phyloP scores from a whole-genome alignment of 2,888 invertebrate genomes.

The Tipula vernalis region DNA sequence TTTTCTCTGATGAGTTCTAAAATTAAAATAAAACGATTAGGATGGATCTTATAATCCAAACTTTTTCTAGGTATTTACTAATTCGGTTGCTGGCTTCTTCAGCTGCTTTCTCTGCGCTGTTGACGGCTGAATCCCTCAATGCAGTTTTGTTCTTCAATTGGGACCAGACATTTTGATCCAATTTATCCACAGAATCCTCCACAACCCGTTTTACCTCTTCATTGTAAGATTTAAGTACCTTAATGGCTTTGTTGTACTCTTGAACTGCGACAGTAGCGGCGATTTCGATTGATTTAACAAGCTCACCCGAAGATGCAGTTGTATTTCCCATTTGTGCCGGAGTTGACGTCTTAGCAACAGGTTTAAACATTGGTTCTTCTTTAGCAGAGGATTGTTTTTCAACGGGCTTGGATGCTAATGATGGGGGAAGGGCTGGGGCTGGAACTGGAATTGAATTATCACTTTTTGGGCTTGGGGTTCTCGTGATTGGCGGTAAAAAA shows the following conservation, averaged over 20 bases:
- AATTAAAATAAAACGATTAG: background rate
- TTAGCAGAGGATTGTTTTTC: background rate
- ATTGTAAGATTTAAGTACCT: slow-evolving; percentile 36
- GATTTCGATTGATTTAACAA: slow-evolving; percentile 43
- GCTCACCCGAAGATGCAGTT: slow-evolving; percentile 26
- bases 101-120: slow-evolving; percentile 46
- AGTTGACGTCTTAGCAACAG: background rate
- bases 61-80: slow-evolving; percentile 28
- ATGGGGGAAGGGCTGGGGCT: background rate
- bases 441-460: slow-evolving; percentile 7
- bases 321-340: slow-evolving; percentile 7
- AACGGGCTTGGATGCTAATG: background rate
- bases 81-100: slow-evolving; percentile 44
- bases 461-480: slow-evolving; percentile 11
- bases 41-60: background rate
- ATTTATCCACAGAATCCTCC: slow-evolving; percentile 47
- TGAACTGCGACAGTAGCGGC: slow-evolving; percentile 50
- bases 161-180: slow-evolving; percentile 44
- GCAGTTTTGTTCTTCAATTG: slow-evolving; percentile 44
- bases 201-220: slow-evolving; percentile 42
- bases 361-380: background rate
- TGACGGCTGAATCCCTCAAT: slow-evolving; percentile 42
- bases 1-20: background rate
- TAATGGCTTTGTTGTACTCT: slow-evolving; percentile 50
- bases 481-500: slow-evolving; percentile 18